A percentile compares a stretch with the other conserved stretches of the same genome.
phyloP scores from a whole-genome alignment of 1,140 invertebrate genomes.

The Bicyclus anynana region DNA sequence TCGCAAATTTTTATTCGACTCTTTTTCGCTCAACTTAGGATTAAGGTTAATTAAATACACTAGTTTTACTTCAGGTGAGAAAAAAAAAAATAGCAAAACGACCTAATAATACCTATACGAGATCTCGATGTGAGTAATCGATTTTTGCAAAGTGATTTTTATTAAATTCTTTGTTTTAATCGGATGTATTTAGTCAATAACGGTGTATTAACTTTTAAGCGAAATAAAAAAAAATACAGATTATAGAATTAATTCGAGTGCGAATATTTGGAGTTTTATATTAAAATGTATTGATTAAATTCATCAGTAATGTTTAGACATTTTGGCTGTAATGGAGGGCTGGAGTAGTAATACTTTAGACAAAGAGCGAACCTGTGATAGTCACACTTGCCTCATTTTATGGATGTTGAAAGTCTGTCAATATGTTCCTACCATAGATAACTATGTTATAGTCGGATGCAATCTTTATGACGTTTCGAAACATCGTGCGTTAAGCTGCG shows the following conservation, averaged over 20 bases:
- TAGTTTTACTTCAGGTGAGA: background rate
- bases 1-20: slow-evolving; percentile 2
- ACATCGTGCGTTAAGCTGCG: too few relatives aligned
- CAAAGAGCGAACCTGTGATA: too few relatives aligned
- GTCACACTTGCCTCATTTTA: too few relatives aligned
- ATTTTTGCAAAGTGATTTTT: background rate
- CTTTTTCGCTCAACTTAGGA: slow-evolving; percentile 53
- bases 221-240: background rate
- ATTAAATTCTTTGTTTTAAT: background rate
- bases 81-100: background rate
- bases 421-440: too few relatives aligned
- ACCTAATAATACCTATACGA: background rate
- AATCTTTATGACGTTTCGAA: too few relatives aligned
- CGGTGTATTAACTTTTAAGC: background rate
- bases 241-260: background rate
- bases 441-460: too few relatives aligned
- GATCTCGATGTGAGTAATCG: background rate
- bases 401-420: too few relatives aligned
- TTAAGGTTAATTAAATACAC: slow-evolving; percentile 31
- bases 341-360: slow-evolving; percentile 1
- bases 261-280: slow-evolving; percentile 5
- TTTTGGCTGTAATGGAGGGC: slow-evolving; percentile 16
- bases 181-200: background rate
- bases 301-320: background rate
- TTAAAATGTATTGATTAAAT: slow-evolving; percentile 1